phyloP scores from a whole-genome alignment of 2,888 invertebrate genomes.

The Suillia variegata region DNA sequence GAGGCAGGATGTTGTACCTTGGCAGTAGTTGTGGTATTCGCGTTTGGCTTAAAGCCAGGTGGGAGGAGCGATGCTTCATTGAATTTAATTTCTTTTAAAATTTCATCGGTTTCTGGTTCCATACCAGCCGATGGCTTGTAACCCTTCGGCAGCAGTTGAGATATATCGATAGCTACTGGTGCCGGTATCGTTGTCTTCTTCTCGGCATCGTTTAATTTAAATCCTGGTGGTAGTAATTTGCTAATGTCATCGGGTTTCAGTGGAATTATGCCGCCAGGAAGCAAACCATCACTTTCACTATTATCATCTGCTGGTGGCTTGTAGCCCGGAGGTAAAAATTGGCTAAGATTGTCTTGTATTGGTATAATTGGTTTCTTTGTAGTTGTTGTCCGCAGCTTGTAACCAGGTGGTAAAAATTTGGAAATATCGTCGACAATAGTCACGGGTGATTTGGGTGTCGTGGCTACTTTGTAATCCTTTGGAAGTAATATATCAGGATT shows the following conservation, averaged over 20 bases:
- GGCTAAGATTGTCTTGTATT: constrained; percentile 66
- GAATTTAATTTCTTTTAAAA: constrained; percentile 50
- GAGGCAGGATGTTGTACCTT: constrained; percentile 36
- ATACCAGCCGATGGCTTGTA: constrained; percentile 60
- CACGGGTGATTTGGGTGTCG: constrained; percentile 56
- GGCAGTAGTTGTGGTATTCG: constrained; percentile 7
- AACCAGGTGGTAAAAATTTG: constrained; percentile 68
- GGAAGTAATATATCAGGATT: constrained; percentile 61
- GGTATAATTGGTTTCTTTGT: constrained; percentile 44
- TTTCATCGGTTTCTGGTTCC: constrained; percentile 29
- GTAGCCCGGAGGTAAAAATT: constrained; percentile 72
- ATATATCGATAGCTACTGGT: constrained; percentile 60
- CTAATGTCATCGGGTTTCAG: constrained; percentile 65
- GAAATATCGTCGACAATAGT: constrained; percentile 67
- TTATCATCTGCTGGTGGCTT: constrained; percentile 56
- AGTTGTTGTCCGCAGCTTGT: constrained; percentile 62
- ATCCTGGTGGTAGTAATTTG: constrained; percentile 68
- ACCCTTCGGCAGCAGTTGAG: constrained; percentile 69
- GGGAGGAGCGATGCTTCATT: constrained; percentile 64
- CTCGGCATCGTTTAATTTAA: constrained; percentile 59
- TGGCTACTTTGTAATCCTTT: constrained; percentile 64
- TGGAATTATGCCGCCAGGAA: constrained; percentile 28
- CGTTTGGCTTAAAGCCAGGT: constrained; percentile 64
- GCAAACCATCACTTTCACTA: constrained; percentile 24
- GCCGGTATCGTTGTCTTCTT: constrained; percentile 27